Conservation (phyloP, 2,113 vertebrate genomes). For the Pavo muticus region DNA sequence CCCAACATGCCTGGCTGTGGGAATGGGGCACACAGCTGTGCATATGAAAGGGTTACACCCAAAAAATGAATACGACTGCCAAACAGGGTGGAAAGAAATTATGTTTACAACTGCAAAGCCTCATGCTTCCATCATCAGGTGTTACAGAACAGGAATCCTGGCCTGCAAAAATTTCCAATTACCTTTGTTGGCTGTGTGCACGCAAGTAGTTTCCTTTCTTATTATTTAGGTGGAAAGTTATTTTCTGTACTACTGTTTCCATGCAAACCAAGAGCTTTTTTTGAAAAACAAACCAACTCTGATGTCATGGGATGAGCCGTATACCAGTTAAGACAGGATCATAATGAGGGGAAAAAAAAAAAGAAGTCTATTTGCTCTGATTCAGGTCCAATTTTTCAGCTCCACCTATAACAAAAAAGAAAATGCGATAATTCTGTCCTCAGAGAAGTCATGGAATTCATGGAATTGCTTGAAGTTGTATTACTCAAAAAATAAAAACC, state of each 20-base stretch:
- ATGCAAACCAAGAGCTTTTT: constrained; percentile 17
- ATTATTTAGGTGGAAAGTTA: neutral
- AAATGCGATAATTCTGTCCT: neutral
- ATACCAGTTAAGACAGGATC: constrained; percentile 32
- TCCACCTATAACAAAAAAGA: neutral
- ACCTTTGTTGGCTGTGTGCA: neutral
- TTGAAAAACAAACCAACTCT: neutral
- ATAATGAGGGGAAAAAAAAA: neutral
- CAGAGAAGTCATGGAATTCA: neutral
- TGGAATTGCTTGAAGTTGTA: neutral
- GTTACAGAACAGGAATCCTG: constrained; percentile 5
- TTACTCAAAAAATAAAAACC: neutral
- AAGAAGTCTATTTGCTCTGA: neutral
- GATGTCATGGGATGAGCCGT: neutral
- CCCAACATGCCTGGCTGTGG: constrained; percentile 32
- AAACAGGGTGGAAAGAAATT: constrained; percentile 53
- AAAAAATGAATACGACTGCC: constrained; percentile 22
- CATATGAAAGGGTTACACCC: constrained; percentile 65
- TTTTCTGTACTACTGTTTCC: neutral
- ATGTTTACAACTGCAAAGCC: constrained; percentile 55
- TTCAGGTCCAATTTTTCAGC: neutral
- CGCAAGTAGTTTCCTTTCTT: neutral
- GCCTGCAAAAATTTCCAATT: constrained; percentile 22
- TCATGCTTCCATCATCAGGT: constrained; percentile 60
- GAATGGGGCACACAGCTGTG: constrained; percentile 58